These are phyloP conservation scores for Riparia riparia DNA, from an alignment of 2,113 vertebrate genomes.

Conservation along the genomic window DNA sequence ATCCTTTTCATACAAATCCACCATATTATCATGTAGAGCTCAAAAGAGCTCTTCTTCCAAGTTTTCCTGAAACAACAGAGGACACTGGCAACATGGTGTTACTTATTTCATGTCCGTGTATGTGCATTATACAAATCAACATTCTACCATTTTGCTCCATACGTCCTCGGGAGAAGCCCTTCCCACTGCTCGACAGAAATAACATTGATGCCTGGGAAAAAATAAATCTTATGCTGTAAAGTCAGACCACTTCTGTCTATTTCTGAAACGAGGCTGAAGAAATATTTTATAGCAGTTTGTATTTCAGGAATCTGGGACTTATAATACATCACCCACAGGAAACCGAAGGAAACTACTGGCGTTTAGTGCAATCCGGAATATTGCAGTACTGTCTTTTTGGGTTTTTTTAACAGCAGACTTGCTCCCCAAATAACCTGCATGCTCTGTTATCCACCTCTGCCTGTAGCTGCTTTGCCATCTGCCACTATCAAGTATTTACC, in stretches of 20 bases:
- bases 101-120: background rate
- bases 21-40: background rate
- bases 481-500: background rate
- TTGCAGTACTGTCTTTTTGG: background rate
- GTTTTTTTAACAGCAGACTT: background rate
- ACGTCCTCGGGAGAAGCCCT: background rate
- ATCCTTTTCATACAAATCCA: background rate
- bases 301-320: background rate
- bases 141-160: background rate
- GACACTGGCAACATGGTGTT: background rate
- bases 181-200: background rate
- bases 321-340: background rate
- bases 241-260: background rate
- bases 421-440: background rate
- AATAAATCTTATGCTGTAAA: background rate
- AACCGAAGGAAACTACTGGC: background rate
- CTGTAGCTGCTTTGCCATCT: constrained; percentile 9
- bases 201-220: background rate
- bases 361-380: background rate
- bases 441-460: background rate
- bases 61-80: background rate
- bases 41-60: background rate
- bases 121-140: background rate
- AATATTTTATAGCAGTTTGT: background rate
- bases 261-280: background rate